Percentiles rank a stretch among this genome's conserved stretches.
These are phyloP conservation scores for Orbicella faveolata DNA, from an alignment of 64 coral and sea anemone species.

Conservation along the genomic window DNA sequence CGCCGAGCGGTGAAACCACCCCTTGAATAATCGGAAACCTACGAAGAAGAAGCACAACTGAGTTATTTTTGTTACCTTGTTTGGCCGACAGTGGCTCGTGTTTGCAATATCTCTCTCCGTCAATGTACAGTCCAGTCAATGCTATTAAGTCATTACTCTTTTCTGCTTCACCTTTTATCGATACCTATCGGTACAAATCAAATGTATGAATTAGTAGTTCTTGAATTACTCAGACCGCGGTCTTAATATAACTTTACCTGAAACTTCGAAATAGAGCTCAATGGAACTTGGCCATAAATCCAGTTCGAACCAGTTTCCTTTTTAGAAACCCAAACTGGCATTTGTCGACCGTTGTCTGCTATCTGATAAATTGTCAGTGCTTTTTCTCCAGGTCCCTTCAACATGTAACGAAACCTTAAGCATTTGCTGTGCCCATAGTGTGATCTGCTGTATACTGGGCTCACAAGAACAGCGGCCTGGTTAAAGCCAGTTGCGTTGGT, in stretches of 20 bases:
- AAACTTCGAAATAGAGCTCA: neutral
- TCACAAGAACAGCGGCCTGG: neutral
- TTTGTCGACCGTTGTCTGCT: neutral
- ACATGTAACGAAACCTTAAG: slow-evolving; percentile 11
- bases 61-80: neutral
- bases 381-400: neutral
- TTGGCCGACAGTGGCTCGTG: neutral
- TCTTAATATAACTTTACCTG: neutral
- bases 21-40: too few relatives aligned
- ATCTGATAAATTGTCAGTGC: slow-evolving; percentile 9
- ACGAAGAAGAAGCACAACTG: neutral
- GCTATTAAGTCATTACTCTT: neutral
- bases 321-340: neutral
- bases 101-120: neutral
- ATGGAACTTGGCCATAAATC: slow-evolving; percentile 7
- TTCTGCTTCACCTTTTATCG: neutral
- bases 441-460: neutral
- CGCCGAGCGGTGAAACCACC: too few relatives aligned
- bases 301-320: neutral
- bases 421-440: neutral
- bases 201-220: neutral
- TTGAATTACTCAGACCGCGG: too few relatives aligned
- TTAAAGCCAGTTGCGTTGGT: neutral
- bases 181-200: neutral
- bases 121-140: neutral